Evolutionary conservation across 2,888 invertebrate species (phyloP).

Genomic region (Volucella bombylans): DNA sequence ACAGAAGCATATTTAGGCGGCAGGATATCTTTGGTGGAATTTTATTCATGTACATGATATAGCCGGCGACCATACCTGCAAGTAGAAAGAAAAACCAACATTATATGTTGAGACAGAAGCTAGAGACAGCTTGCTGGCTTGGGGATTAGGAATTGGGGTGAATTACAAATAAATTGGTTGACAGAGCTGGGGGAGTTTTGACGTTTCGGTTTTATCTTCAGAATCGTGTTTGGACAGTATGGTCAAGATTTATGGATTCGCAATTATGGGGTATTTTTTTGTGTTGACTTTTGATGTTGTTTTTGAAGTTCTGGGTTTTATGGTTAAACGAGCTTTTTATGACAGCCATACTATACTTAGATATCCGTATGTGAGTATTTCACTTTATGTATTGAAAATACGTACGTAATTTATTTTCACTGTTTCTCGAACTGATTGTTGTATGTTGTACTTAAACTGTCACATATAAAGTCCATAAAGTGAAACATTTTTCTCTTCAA

Average conservation of each 20-base stretch:
- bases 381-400: slow-evolving; percentile 11
- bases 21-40: slow-evolving; percentile 85
- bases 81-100: slow-evolving; percentile 4
- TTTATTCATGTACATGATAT: slow-evolving; percentile 87
- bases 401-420: background rate
- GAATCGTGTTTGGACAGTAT: background rate
- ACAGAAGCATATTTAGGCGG: slow-evolving; percentile 84
- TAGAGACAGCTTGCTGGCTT: background rate
- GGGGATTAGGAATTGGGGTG: slow-evolving; percentile 8
- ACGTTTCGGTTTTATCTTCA: slow-evolving; percentile 26
- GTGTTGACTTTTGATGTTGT: slow-evolving; percentile 7
- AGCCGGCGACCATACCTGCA: slow-evolving; percentile 88
- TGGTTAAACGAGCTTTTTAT: background rate
- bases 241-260: slow-evolving; percentile 14
- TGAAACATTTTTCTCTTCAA: background rate
- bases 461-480: slow-evolving; percentile 1
- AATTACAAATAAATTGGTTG: slow-evolving; percentile 28
- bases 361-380: background rate
- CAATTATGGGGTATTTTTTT: slow-evolving; percentile 9
- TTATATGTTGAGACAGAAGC: background rate
- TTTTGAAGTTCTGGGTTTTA: slow-evolving; percentile 1
- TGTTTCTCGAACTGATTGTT: background rate
- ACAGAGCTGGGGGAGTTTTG: slow-evolving; percentile 9
- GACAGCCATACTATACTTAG: background rate
- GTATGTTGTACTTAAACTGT: background rate